Percentiles rank a stretch among this genome's conserved stretches.
Conservation (phyloP, 2,888 invertebrate species). For the Neocrepidodera transversa region DNA sequence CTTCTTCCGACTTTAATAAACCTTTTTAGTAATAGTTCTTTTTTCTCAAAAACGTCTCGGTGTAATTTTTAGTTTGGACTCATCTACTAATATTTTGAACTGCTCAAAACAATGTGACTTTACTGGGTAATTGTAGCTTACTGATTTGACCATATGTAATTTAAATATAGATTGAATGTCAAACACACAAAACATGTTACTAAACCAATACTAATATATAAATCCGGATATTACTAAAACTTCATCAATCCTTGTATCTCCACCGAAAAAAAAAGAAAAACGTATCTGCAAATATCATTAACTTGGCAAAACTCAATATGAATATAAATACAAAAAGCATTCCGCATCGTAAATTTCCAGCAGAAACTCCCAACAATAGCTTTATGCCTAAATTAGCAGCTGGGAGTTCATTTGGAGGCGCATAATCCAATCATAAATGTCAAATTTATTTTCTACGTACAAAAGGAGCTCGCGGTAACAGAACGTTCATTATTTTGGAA, state of each 20-base stretch:
- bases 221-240: neutral
- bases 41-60: too few species aligned
- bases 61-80: too few species aligned
- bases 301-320: constrained; percentile 12
- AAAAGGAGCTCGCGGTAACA: constrained; percentile 23
- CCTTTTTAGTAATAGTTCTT: too few species aligned
- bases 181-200: neutral
- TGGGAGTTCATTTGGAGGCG: constrained; percentile 23
- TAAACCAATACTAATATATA: neutral
- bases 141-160: too few species aligned
- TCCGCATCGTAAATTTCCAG: constrained; percentile 7
- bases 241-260: neutral
- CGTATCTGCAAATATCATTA: constrained; percentile 3
- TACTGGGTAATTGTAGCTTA: too few species aligned
- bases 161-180: too few species aligned
- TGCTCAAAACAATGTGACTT: too few species aligned
- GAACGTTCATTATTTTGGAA: constrained; percentile 31
- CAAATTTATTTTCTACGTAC: constrained; percentile 26
- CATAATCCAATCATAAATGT: constrained; percentile 27
- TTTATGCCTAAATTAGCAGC: constrained; percentile 23
- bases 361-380: constrained; percentile 15
- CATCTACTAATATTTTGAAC: too few species aligned
- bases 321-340: constrained; percentile 24
- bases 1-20: too few species aligned
- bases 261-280: neutral